Evolutionary conservation across 2,888 invertebrate genomes (phyloP).

Genomic region (Drosophila mulleri): DNA sequence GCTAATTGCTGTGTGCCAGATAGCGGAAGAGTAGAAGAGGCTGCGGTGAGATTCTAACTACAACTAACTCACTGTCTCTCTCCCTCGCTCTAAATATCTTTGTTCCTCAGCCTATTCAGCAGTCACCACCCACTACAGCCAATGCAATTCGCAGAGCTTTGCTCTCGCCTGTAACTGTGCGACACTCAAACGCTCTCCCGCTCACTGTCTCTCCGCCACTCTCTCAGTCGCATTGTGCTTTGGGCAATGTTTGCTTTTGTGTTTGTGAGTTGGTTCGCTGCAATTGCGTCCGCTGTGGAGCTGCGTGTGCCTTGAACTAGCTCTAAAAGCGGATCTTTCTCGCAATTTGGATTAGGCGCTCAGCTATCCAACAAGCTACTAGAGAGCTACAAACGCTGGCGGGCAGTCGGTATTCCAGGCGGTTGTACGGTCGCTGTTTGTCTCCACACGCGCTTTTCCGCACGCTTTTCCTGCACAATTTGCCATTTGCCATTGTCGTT

Average conservation of each 20-base stretch:
- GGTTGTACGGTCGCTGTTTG: slow-evolving; percentile 9
- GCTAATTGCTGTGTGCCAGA: slow-evolving; percentile 76
- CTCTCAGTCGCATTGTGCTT: background rate
- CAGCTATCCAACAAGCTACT: slow-evolving; percentile 49
- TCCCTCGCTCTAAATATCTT: background rate
- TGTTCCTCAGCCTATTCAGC: background rate
- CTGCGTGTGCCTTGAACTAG: slow-evolving; percentile 65
- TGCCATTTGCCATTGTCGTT: slow-evolving; percentile 13
- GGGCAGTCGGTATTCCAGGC: slow-evolving; percentile 7
- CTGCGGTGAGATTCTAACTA: slow-evolving; percentile 36
- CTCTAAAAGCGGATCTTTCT: slow-evolving; percentile 84
- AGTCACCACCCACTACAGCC: slow-evolving; percentile 30
- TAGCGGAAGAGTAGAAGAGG: slow-evolving; percentile 34
- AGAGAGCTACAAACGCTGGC: slow-evolving; percentile 1
- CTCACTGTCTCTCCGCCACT: slow-evolving; percentile 3
- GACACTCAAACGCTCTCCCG: slow-evolving; percentile 5
- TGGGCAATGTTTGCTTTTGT: slow-evolving; percentile 8
- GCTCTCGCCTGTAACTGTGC: slow-evolving; percentile 24
- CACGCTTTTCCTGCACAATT: slow-evolving; percentile 48
- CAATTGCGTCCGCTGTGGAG: slow-evolving; percentile 38
- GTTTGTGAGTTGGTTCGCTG: slow-evolving; percentile 27
- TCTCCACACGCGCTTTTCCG: slow-evolving; percentile 27
- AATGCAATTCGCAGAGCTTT: slow-evolving; percentile 33
- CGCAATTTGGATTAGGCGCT: slow-evolving; percentile 81
- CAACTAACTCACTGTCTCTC: slow-evolving; percentile 23